Evolutionary conservation across 2,888 invertebrate genomes (phyloP).

Genomic region (Chrysopilus asiliformis): DNA sequence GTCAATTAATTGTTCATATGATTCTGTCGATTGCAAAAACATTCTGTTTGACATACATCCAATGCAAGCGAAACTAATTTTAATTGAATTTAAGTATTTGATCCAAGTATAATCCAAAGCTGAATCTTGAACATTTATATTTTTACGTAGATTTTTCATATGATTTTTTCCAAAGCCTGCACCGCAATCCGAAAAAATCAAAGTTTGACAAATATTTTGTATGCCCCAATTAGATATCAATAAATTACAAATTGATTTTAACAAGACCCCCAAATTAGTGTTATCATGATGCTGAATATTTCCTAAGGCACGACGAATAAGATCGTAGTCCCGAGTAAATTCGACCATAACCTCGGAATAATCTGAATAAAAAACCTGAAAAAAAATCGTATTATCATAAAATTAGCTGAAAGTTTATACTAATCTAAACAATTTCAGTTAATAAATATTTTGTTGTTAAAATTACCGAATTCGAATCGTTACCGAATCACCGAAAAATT

Average conservation of each 20-base stretch:
- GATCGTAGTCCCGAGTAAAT: conserved; percentile 80
- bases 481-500: no score
- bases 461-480: no score
- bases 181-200: conserved; percentile 65
- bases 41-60: conserved; percentile 50
- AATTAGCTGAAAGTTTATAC: no score
- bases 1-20: conserved; percentile 66
- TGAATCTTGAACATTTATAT: conserved; percentile 32
- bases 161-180: conserved; percentile 51
- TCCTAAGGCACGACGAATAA: conserved; percentile 59
- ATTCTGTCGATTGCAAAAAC: conserved; percentile 29
- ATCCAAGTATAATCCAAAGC: conserved; percentile 44
- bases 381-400: no score
- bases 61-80: conserved; percentile 61
- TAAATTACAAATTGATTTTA: conserved; percentile 65
- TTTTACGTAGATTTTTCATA: conserved; percentile 49
- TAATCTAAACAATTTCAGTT: no score
- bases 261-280: conserved; percentile 66
- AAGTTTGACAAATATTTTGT: conserved; percentile 69
- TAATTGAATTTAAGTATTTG: conserved; percentile 68
- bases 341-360: conserved; percentile 51
- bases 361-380: conserved; percentile 25
- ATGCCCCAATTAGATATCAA: conserved; percentile 83
- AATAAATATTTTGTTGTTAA: no score
- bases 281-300: conserved; percentile 75